These are phyloP conservation scores for Pherbina coryleti DNA, from an alignment of 2,888 invertebrate species.

Conservation along the genomic window DNA sequence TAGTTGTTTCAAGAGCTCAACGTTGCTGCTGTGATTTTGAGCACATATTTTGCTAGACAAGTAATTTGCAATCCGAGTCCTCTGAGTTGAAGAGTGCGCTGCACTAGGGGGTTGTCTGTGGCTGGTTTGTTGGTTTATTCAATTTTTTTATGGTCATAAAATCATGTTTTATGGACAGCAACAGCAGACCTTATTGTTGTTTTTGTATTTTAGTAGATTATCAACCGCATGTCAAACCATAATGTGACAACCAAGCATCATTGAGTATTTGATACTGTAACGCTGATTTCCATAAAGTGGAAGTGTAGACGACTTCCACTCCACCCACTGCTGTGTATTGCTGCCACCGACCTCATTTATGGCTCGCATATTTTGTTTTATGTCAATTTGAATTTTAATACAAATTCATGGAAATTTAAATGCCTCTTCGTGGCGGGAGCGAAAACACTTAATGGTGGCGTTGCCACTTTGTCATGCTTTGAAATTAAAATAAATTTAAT, in stretches of 20 bases:
- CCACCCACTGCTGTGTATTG: background rate
- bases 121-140: constrained; percentile 1
- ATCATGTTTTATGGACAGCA: constrained; percentile 12
- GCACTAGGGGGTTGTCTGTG: background rate
- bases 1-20: constrained; percentile 17
- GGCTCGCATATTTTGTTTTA: constrained; percentile 4
- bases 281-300: background rate
- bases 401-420: constrained; percentile 40
- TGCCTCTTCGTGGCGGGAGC: background rate
- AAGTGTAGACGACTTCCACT: background rate
- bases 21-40: constrained; percentile 27
- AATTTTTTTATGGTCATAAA: constrained; percentile 15
- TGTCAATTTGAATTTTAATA: constrained; percentile 37
- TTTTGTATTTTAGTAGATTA: constrained; percentile 1
- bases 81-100: background rate
- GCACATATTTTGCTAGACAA: constrained; percentile 32
- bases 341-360: background rate
- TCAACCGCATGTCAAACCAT: constrained; percentile 27
- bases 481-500: constrained; percentile 10
- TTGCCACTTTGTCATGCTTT: background rate
- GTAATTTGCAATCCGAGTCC: constrained; percentile 32
- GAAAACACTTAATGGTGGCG: background rate
- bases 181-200: background rate
- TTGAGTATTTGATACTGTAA: background rate
- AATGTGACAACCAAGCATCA: constrained; percentile 9